These are phyloP conservation scores for Astreopora myriophthalma DNA, from an alignment of 64 coral and sea anemone genomes.

Conservation along the genomic window DNA sequence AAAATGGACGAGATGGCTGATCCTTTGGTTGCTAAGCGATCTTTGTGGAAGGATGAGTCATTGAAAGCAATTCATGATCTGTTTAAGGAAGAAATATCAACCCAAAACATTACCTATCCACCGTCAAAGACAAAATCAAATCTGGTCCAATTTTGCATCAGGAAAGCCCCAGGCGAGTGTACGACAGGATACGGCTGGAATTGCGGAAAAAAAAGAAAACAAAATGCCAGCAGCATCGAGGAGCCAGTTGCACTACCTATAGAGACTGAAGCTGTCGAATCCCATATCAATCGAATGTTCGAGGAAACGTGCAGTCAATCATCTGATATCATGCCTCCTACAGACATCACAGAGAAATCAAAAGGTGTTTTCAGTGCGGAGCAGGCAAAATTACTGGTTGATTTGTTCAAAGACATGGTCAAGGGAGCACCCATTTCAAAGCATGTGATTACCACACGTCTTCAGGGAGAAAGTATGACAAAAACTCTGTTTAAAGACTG, in stretches of 20 bases:
- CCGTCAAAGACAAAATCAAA: neutral
- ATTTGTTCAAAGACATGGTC: neutral
- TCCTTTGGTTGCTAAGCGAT: too few species aligned
- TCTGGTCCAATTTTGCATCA: neutral
- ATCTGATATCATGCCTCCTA: neutral
- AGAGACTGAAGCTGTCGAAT: neutral
- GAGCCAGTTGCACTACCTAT: neutral
- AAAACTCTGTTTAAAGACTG: neutral
- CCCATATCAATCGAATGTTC: neutral
- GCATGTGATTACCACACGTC: neutral
- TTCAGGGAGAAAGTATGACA: neutral
- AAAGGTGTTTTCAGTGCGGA: neutral
- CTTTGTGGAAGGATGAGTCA: too few species aligned
- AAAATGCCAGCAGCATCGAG: neutral
- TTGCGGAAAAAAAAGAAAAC: neutral
- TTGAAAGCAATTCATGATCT: neutral
- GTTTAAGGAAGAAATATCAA: neutral
- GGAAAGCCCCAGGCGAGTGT: neutral
- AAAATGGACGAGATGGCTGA: too few species aligned
- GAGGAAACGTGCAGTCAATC: neutral
- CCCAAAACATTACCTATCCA: neutral
- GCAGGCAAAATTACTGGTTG: neutral
- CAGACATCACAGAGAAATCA: neutral
- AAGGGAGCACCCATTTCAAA: neutral
- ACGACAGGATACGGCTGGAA: neutral